Evolutionary conservation across 2,888 invertebrate genomes (phyloP).

Genomic region (Eupithecia pulchellata): DNA sequence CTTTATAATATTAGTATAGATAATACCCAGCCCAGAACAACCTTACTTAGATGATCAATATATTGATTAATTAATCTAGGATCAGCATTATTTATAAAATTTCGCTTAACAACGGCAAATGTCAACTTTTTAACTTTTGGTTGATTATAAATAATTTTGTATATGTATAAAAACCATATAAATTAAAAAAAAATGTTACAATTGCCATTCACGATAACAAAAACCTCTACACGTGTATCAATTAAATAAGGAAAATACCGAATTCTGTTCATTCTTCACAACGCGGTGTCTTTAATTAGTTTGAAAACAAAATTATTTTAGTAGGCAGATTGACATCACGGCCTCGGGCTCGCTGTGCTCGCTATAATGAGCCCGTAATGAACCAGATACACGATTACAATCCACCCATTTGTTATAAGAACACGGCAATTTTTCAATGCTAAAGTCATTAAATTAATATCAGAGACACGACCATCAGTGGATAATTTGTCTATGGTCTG

Average conservation of each 20-base stretch:
- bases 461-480: slow-evolving; percentile 54
- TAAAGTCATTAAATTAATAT: slow-evolving; percentile 65
- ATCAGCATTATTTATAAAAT: too few relatives aligned
- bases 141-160: too few relatives aligned
- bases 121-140: too few relatives aligned
- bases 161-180: neutral
- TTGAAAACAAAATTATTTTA: slow-evolving; percentile 70
- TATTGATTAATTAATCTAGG: too few relatives aligned
- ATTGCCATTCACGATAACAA: neutral
- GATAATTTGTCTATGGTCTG: slow-evolving; percentile 27
- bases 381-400: slow-evolving; percentile 66
- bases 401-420: slow-evolving; percentile 60
- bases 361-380: slow-evolving; percentile 60
- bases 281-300: slow-evolving; percentile 71
- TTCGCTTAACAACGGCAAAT: neutral
- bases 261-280: slow-evolving; percentile 33
- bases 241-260: slow-evolving; percentile 59
- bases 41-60: too few relatives aligned
- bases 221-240: slow-evolving; percentile 59
- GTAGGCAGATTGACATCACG: slow-evolving; percentile 58
- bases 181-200: neutral
- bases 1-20: too few relatives aligned
- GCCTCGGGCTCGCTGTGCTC: slow-evolving; percentile 66
- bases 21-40: too few relatives aligned
- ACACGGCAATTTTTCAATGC: slow-evolving; percentile 50